phyloP scores from a whole-genome alignment of 2,888 invertebrate genomes.

The Cerastis rubricosa region DNA sequence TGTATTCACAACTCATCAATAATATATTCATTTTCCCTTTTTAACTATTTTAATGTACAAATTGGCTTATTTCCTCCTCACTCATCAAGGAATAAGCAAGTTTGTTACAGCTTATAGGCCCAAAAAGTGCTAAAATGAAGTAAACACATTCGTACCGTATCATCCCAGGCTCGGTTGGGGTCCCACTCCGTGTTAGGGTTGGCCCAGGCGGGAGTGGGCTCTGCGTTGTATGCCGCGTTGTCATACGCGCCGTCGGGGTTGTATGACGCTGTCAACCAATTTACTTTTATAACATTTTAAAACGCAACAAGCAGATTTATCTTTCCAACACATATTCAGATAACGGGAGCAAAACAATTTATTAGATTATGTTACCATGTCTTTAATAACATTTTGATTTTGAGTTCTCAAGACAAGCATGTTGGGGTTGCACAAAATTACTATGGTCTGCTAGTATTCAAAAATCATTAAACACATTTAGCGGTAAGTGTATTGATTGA shows the following conservation, averaged over 20 bases:
- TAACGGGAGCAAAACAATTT: neutral
- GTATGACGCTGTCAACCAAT: constrained; percentile 72
- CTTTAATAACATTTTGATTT: neutral
- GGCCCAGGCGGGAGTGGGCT: constrained; percentile 87
- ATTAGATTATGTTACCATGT: neutral
- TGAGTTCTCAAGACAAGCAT: neutral
- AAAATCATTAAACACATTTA: neutral
- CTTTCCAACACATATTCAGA: too few species aligned
- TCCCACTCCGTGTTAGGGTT: constrained; percentile 90
- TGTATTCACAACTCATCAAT: too few species aligned
- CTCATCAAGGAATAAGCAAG: too few species aligned
- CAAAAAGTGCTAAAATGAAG: neutral
- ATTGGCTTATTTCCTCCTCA: too few species aligned
- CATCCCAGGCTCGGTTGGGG: constrained; percentile 81
- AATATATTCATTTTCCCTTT: too few species aligned
- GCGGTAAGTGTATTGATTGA: neutral
- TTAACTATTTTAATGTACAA: too few species aligned
- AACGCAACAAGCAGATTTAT: neutral
- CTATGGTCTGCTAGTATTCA: neutral
- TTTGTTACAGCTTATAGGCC: neutral
- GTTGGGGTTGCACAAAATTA: neutral
- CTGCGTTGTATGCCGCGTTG: constrained; percentile 88
- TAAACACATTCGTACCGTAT: constrained; percentile 58
- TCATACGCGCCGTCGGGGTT: constrained; percentile 86
- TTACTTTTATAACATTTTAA: neutral